Evolutionary conservation across 2,888 invertebrate genomes (phyloP), one percentile per base, ranked within the genome.

Genomic region (Tethea ocularis): DNA sequence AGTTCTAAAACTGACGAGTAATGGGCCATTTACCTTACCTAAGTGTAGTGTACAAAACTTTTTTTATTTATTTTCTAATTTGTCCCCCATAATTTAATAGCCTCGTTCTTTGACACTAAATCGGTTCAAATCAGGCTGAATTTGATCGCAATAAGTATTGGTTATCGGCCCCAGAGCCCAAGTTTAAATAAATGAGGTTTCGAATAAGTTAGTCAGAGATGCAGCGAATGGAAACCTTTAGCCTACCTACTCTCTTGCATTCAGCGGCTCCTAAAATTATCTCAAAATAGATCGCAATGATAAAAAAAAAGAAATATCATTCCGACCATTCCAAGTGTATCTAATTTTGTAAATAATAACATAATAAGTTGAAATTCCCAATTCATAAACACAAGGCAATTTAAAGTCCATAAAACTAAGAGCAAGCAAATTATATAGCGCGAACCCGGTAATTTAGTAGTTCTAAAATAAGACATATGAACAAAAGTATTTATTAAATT

Each of bases 391-490:
- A 13, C 51, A 29, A 59, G 51, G 58, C 63, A 65, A 71, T 68
- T 66, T 33, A 5, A 38, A 58, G 17, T 62, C 67, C 59, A 60
- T 65, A 62, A 60, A 60, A 56, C 62, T 65, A 69, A 69, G 63
- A 71, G 65, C 66, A 26, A n/a, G 15, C 56, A 63, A 69, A 71
- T 71, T 52, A 66, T 63, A 68, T 33, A 33, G 33, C 33, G 33
- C 33, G 33, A 13, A 54, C 20, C 29, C 36, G 58, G 62, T 63
- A 61, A 54, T 61, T 61, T 67, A 61, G 61, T 61, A 51, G 20
- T 51, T 57, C 57, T 22, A 4, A 51, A 51, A 56, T 52, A 13
- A 26, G 52, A 23, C 1, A 20, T 46, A 46, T 20, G 20, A 17
- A 46, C 46, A 46, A 20, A 8, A 46, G 20, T 20, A 46, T 46